Evolutionary conservation across 1,140 invertebrate species (phyloP).

Genomic region (Brachionus rubens): DNA sequence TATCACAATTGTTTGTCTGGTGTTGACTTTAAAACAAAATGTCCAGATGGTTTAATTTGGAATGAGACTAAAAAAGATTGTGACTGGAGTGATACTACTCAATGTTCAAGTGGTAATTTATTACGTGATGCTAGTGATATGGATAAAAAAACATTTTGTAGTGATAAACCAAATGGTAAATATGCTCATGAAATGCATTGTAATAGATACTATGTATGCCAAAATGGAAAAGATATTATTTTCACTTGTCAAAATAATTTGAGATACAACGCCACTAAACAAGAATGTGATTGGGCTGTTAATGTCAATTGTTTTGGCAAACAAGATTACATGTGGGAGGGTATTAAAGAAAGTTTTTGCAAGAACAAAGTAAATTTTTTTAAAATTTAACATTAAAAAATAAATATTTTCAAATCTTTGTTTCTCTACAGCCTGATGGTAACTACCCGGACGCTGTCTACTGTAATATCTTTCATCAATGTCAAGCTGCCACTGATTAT

Average conservation of each 20-base stretch:
- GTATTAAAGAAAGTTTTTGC: slow-evolving; percentile 45
- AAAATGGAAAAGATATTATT: slow-evolving; percentile 41
- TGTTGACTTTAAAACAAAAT: slow-evolving; percentile 39
- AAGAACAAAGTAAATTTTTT: slow-evolving; percentile 27
- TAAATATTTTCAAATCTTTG: neutral
- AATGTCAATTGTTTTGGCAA: slow-evolving; percentile 46
- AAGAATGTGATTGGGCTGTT: slow-evolving; percentile 46
- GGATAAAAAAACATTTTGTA: slow-evolving; percentile 39
- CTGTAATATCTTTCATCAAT: slow-evolving; percentile 47
- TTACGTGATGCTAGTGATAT: slow-evolving; percentile 9
- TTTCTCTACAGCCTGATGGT: slow-evolving; percentile 34
- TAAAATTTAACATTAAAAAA: neutral
- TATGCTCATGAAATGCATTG: slow-evolving; percentile 45
- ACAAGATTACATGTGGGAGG: slow-evolving; percentile 47
- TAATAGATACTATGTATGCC: slow-evolving; percentile 46
- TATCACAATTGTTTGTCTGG: slow-evolving; percentile 46
- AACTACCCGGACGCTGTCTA: slow-evolving; percentile 46
- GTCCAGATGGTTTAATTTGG: slow-evolving; percentile 40
- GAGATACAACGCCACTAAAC: slow-evolving; percentile 21
- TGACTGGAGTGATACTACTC: slow-evolving; percentile 44
- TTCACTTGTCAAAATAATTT: slow-evolving; percentile 47
- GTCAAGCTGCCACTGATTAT: slow-evolving; percentile 44
- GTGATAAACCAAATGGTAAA: slow-evolving; percentile 45
- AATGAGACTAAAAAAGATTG: slow-evolving; percentile 46
- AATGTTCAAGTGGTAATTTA: slow-evolving; percentile 31